Evolutionary conservation across 1,140 invertebrate species (phyloP), one percentile per base, ranked within the genome.

Genomic region (Drosophila varians): DNA sequence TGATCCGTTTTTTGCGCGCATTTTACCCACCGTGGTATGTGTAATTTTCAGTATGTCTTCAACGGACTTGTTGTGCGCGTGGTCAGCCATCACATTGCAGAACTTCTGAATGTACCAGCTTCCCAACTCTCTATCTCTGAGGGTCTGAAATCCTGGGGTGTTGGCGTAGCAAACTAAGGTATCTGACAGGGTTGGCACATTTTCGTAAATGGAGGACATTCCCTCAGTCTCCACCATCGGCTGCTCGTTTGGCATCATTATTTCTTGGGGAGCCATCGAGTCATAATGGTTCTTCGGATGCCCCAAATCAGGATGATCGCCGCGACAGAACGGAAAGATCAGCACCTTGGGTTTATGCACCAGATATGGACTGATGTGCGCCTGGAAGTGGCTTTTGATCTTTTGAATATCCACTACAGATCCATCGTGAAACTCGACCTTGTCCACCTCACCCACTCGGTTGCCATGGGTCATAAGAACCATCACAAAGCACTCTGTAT

Each of bases 91-190:
- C 60, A 94, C 92, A 78, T 95, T 92, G 90, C 96, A 96, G 45
- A 97, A 91, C 52, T 93, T 92, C 82, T 96, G 94, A 51, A 97
- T 95, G 78, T 95, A 96, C 95, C 95, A 96, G 51, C 95, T 95
- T 12, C 96, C 96, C 18, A 77, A 80, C 5, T 82, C 58, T 0
- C 58, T 78, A 90, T 96, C 94, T 40, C 96, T 92, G 84, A 94
- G 93, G 16, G 96, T 93, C 43, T 93, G 92, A 74, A 92, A 93
- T 5, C 95, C 93, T 11, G 94, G 93, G 1, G 94, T 73, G 4
- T 94, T 96, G 18, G 95, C 94, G 91, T 95, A 93, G 28, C 93
- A 94, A 26, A 95, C 92, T 8, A 96, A 84, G 28, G 94, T 94
- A 90, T 96, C 95, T 1, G 77, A 77, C 3, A 77, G 25, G 28